Evolutionary conservation across 2,113 vertebrate species (phyloP).

Genomic region (Pollachius pollachius): DNA sequence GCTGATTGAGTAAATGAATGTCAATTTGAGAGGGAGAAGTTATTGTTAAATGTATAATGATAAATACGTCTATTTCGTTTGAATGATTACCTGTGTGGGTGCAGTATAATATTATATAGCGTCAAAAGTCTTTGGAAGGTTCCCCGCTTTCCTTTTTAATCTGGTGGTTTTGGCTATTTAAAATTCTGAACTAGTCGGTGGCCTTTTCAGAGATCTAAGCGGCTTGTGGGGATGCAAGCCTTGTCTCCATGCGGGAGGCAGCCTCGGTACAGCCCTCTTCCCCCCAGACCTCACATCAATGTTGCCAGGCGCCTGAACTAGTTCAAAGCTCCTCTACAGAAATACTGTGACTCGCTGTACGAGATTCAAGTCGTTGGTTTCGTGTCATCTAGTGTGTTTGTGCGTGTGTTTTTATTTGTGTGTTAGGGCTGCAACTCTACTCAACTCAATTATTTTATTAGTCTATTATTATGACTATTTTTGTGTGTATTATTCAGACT

Average conservation of each 20-base stretch:
- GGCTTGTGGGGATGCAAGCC: slow-evolving; percentile 67
- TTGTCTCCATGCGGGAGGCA: slow-evolving; percentile 64
- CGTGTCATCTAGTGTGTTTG: not conserved
- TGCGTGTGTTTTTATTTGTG: not conserved
- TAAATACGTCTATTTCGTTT: too few species aligned
- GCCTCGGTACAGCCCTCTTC: slow-evolving; percentile 47
- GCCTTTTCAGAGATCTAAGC: slow-evolving; percentile 73
- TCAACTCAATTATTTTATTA: too few species aligned
- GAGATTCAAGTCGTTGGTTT: slow-evolving; percentile 28
- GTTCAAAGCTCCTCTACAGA: slow-evolving; percentile 44
- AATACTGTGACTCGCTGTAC: slow-evolving; percentile 12
- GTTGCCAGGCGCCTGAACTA: slow-evolving; percentile 43
- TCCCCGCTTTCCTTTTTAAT: slow-evolving; percentile 67
- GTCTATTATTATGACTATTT: not conserved
- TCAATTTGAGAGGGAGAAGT: too few species aligned
- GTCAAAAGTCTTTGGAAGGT: slow-evolving; percentile 59
- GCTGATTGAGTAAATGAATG: too few species aligned
- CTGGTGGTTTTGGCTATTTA: slow-evolving; percentile 63
- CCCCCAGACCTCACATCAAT: slow-evolving; percentile 39
- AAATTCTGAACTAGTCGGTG: slow-evolving; percentile 72
- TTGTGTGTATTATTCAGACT: not conserved
- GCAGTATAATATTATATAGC: slow-evolving; percentile 37
- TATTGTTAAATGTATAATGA: too few species aligned
- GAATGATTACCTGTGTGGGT: too few species aligned
- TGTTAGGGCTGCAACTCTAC: too few species aligned